Evolutionary conservation across 2,113 vertebrate genomes (phyloP).

Genomic region (Chunga burmeisteri): DNA sequence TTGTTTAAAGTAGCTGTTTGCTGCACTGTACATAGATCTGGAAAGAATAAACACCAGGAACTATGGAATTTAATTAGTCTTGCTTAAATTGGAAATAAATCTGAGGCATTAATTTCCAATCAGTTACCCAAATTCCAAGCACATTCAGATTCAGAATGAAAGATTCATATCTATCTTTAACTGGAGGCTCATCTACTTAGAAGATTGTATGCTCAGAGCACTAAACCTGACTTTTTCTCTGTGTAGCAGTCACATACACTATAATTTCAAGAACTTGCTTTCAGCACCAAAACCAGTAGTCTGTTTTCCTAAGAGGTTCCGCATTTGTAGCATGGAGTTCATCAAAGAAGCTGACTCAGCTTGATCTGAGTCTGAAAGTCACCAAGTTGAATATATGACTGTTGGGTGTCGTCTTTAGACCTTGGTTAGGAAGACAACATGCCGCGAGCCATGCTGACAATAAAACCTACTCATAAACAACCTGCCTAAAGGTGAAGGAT

Average conservation of each 20-base stretch:
- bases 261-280: not conserved
- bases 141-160: not conserved
- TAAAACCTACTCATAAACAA: not conserved
- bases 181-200: not conserved
- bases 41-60: not conserved
- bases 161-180: not conserved
- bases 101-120: not conserved
- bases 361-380: not conserved
- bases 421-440: not conserved
- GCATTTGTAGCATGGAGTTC: not conserved
- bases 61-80: not conserved
- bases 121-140: not conserved
- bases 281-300: not conserved
- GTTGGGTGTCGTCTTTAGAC: not conserved
- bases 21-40: not conserved
- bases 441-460: fast-evolving
- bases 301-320: not conserved
- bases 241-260: not conserved
- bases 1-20: slow-evolving; percentile 3
- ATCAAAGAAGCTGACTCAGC: not conserved
- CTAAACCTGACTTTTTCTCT: not conserved
- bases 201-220: not conserved
- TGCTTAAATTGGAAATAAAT: not conserved
- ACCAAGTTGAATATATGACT: not conserved
- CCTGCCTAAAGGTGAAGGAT: not conserved